Percentiles rank a stretch among this genome's conserved stretches.
Evolutionary conservation across 2,797 vertebrate genomes (phyloP).

Genomic region (Peromyscus attwateri): DNA sequence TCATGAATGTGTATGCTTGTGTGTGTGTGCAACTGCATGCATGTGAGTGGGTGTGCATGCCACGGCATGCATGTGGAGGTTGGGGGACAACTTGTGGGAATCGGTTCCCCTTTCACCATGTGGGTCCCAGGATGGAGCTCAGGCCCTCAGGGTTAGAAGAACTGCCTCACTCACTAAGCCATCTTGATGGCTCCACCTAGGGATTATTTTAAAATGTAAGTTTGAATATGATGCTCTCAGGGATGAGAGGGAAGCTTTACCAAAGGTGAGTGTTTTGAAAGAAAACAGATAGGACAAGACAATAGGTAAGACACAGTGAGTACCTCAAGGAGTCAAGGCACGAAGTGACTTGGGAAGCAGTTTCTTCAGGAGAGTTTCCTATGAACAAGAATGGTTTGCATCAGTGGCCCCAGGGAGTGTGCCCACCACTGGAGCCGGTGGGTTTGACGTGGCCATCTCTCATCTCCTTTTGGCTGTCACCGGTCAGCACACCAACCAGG

Average conservation of each 20-base stretch:
- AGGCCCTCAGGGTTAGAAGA: neutral
- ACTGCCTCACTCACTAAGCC: neutral
- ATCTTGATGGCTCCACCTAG: neutral
- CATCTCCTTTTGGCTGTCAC: neutral
- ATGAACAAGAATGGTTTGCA: neutral
- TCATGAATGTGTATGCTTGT: neutral
- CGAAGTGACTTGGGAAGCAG: neutral
- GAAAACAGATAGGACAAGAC: neutral
- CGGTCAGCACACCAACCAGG: fast-evolving
- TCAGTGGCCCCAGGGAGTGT: neutral
- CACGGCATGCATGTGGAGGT: neutral
- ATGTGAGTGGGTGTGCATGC: neutral
- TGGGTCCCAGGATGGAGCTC: neutral
- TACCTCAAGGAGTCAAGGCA: neutral
- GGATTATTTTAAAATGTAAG: neutral
- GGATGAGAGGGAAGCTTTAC: neutral
- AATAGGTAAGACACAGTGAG: neutral
- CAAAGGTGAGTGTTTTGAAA: neutral
- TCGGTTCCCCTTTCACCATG: neutral
- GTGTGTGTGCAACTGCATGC: neutral
- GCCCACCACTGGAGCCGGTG: neutral
- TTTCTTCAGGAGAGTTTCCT: neutral
- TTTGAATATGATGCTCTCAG: neutral
- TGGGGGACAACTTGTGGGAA: too few relatives aligned
- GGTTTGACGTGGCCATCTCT: neutral